phyloP scores from a whole-genome alignment of 2,113 vertebrate genomes.

The Xyliphius kryptos region DNA sequence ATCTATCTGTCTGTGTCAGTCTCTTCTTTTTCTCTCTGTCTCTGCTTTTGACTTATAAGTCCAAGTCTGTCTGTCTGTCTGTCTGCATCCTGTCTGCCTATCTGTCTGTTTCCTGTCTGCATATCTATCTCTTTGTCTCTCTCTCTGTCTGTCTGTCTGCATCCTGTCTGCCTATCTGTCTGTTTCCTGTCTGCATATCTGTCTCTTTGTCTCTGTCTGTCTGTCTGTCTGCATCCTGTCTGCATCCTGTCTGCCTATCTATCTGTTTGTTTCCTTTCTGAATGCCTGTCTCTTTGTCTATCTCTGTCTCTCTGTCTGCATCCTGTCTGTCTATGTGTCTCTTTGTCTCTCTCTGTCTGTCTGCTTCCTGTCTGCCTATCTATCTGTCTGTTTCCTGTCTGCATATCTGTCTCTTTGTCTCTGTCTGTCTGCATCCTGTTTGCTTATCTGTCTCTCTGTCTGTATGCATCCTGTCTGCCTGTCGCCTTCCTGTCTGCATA shows the following conservation, averaged over 20 bases:
- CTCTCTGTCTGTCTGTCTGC: neutral
- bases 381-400: neutral
- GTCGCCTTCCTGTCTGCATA: neutral
- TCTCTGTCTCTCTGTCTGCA: no score
- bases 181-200: neutral
- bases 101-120: no score
- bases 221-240: no score
- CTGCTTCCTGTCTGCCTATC: neutral
- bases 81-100: no score
- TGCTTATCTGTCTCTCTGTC: neutral
- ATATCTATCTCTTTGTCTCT: neutral
- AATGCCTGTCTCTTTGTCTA: no score
- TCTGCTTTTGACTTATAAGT: no score
- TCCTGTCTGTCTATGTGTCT: neutral
- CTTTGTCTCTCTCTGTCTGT: neutral
- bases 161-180: neutral
- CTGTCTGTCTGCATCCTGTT: no score
- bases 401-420: neutral
- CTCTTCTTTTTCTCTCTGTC: neutral
- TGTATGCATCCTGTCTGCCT: neutral
- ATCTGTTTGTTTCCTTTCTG: neutral
- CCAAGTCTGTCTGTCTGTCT: no score
- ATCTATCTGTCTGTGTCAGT: conserved; percentile 7
- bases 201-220: neutral
- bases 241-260: no score